phyloP scores from a whole-genome alignment of 1,140 invertebrate species.

The Stratiolaelaps scimitus region DNA sequence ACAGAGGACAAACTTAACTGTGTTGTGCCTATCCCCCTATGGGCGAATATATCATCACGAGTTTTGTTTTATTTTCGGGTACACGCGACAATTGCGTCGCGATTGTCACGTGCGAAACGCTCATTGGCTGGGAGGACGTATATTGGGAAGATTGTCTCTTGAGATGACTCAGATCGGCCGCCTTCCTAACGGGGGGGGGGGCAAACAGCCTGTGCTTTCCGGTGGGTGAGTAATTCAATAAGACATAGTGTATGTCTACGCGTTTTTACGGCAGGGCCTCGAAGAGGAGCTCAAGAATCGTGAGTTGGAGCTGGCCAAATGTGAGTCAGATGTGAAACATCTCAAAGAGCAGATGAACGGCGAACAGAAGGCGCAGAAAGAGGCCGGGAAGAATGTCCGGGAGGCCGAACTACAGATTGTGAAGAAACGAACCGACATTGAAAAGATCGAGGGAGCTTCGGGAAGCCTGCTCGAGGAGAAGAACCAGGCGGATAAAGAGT shows the following conservation, averaged over 20 bases:
- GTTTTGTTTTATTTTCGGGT: too few species aligned
- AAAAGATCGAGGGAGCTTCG: constrained; percentile 54
- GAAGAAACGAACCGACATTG: constrained; percentile 53
- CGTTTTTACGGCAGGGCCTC: constrained; percentile 42
- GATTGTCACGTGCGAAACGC: background rate
- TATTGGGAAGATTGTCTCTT: too few species aligned
- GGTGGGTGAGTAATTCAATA: too few species aligned
- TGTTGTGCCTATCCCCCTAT: too few species aligned
- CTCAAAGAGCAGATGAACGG: constrained; percentile 55
- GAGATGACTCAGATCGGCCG: too few species aligned
- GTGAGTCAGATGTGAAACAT: constrained; percentile 53
- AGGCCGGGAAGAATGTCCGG: constrained; percentile 53
- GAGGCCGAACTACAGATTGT: constrained; percentile 44
- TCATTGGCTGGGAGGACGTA: too few species aligned
- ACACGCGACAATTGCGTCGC: too few species aligned
- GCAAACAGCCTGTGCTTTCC: too few species aligned
- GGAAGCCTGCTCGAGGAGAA: constrained; percentile 56
- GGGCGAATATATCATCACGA: too few species aligned
- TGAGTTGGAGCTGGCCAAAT: constrained; percentile 55
- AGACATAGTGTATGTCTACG: background rate
- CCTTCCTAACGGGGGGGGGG: too few species aligned
- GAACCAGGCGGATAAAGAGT: constrained; percentile 52
- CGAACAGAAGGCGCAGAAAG: constrained; percentile 55
- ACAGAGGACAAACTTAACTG: too few species aligned
- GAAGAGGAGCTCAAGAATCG: constrained; percentile 53